phyloP scores from a whole-genome alignment of 2,888 invertebrate species.

The Toxonevra muliebris region DNA sequence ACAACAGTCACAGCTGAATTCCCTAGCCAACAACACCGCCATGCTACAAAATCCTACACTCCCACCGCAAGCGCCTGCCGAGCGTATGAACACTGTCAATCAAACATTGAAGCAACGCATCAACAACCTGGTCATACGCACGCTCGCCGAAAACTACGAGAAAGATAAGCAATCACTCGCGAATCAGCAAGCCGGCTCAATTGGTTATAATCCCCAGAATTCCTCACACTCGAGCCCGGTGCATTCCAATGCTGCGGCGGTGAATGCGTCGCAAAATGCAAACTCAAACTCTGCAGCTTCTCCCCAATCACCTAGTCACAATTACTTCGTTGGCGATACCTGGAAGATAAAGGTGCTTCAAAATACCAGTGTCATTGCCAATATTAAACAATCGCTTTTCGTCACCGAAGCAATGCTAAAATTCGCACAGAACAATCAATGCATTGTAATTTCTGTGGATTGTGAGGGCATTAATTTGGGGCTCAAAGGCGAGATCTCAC shows the following conservation, averaged over 20 bases:
- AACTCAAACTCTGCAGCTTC: constrained; percentile 15
- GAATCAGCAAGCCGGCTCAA: constrained; percentile 48
- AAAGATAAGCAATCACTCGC: constrained; percentile 63
- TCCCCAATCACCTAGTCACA: constrained; percentile 55
- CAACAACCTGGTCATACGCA: constrained; percentile 87
- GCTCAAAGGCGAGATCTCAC: constrained; percentile 84
- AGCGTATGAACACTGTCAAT: constrained; percentile 66
- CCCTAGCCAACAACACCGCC: constrained; percentile 21
- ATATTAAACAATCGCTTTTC: constrained; percentile 79
- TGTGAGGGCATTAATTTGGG: constrained; percentile 95
- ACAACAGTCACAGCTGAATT: constrained; percentile 20
- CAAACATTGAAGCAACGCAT: constrained; percentile 89
- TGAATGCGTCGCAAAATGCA: constrained; percentile 25
- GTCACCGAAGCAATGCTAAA: constrained; percentile 79
- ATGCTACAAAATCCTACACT: constrained; percentile 32
- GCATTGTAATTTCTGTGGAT: constrained; percentile 82
- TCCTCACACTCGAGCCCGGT: constrained; percentile 60
- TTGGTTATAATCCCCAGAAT: constrained; percentile 48
- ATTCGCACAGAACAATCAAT: constrained; percentile 66
- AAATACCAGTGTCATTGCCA: constrained; percentile 82
- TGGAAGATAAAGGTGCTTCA: constrained; percentile 86
- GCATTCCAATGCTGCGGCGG: constrained; percentile 44
- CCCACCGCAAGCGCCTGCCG: constrained; percentile 48
- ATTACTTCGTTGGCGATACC: constrained; percentile 72
- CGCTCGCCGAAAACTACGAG: constrained; percentile 85